Base-by-base conservation (phyloP, 2,797 vertebrate genomes). In the Hapalemur alaotrensis region DNA sequence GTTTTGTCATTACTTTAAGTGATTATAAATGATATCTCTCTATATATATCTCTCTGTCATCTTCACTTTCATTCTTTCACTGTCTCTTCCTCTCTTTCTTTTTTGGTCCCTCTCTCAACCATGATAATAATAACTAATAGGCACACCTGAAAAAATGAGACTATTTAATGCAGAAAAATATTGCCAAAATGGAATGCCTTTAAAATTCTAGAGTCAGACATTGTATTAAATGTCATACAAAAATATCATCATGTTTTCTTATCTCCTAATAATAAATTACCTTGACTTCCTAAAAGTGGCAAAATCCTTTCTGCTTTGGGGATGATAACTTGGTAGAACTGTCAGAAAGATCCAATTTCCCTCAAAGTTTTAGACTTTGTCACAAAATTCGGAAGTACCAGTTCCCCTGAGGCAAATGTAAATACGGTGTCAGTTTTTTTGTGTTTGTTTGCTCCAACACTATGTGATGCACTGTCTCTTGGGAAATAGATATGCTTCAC, bases 341-440 rank as follows among this genome's bases (percentile, higher is more conserved):
- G 94, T 94, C 93, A 91, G 63, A 73, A 91, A 96, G 48, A 96
- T 89, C 48, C 94, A 89, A 91, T 93, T 91, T 81, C 35, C 46
- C 67, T 93, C 20, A 86, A 93, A 95, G 65, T 86, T 57, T 91
- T 69, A 86, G 23, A 54, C 75, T 63, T 89, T 94, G 93, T 96
- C 80, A 96, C 85, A 94, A 87, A 94, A 90, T 92, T 92, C 3
- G 5, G 46, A 79, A 63, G 32, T 69, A 73, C 41, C 46, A 10
- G 38, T 43, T 93, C 93, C 82, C 52, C 35, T 69, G 86, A 67
- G 96, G 86, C 43, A 52, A 80, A 84, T 80, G 70, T 92, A 93
- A 97, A 93, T 63, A 82, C 18, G 43, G 28, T 93, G 73, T 76
- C 86, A 94, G 57, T 22, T 46, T 94, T 89, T 72, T 32, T 69